Percentiles rank a stretch among this genome's conserved stretches.
Conservation (phyloP, 2,113 vertebrate genomes). For the Hippolais icterina region DNA sequence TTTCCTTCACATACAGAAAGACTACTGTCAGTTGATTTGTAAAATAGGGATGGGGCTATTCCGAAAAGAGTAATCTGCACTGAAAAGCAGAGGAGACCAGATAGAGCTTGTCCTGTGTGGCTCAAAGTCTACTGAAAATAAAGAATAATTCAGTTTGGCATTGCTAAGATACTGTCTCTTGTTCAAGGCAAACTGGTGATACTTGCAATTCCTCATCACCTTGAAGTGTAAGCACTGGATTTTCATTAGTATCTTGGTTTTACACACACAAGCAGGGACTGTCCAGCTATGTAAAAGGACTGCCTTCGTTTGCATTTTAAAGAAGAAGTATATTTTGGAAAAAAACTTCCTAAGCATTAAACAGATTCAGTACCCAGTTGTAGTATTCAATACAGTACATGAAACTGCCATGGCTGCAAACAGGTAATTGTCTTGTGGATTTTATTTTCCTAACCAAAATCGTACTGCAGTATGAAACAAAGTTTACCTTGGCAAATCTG, state of each 20-base stretch:
- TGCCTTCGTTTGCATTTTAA: not conserved
- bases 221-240: not conserved
- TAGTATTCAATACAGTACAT: not conserved
- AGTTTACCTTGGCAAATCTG: not conserved
- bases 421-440: not conserved
- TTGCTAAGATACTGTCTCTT: not conserved
- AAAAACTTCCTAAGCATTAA: not conserved
- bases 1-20: not conserved
- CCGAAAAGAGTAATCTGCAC: not conserved
- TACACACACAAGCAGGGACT: not conserved
- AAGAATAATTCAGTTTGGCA: not conserved
- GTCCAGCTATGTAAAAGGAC: not conserved
- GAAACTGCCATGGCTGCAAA: accelerated
- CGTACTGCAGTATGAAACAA: not conserved
- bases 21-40: not conserved
- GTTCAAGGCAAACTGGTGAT: not conserved
- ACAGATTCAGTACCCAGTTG: not conserved
- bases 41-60: not conserved
- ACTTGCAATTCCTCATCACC: not conserved
- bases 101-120: not conserved
- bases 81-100: not conserved
- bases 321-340: not conserved
- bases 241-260: not conserved
- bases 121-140: not conserved
- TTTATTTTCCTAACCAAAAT: not conserved